Base-by-base conservation (phyloP, 2,888 invertebrate genomes). In the Anarsia innoxiella region DNA sequence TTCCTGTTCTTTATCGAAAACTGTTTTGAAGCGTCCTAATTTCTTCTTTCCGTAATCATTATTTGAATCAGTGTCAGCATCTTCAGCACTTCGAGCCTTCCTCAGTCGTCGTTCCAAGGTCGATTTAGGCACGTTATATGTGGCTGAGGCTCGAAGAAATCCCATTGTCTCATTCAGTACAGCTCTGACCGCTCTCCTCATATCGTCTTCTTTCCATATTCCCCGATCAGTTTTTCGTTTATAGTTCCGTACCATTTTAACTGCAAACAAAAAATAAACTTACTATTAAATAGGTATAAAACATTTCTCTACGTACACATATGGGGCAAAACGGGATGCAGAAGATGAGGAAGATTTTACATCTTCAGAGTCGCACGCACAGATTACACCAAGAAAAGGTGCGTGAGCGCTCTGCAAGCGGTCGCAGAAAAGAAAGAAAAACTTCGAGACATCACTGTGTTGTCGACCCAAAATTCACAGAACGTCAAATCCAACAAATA, bases 71-170 rank as follows among this genome's bases (percentile, higher is more conserved):
- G 39, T 41, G 34, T 41, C 41, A 25, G 12, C 37, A 34, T 37
- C 19, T 29, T 14, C 23, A 31, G 40, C 27, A 15, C 10, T 11
- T 14, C 36, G 33, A 36, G 39, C 42, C 15, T 36, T 33, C 36
- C 36, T 39, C 26, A 42, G 39, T 36, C 34, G 36, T 34, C 39
- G 33, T 39, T 42, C 37, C 28, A 42, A 39, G 29, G 38, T 42
- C 23, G 39, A 36, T 23, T 42, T 36, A 10, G 39, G 38, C 8
- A 42, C 41, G 23, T 38, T 11, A 34, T 39, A 39, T 28, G 36
- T 31, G 33, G 30, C 33, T 27, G 36, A 32, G 12, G 41, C 33
- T 39, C 32, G 31, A 36, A 36, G 33, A 34, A 36, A 41, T 32
- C 34, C 41, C 34, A 37, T 41, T 34, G 16, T 37, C 16, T 37